Percentiles rank a stretch among this genome's conserved stretches.
These are phyloP conservation scores for Selenia dentaria DNA, from an alignment of 2,888 invertebrate genomes.

Conservation along the genomic window DNA sequence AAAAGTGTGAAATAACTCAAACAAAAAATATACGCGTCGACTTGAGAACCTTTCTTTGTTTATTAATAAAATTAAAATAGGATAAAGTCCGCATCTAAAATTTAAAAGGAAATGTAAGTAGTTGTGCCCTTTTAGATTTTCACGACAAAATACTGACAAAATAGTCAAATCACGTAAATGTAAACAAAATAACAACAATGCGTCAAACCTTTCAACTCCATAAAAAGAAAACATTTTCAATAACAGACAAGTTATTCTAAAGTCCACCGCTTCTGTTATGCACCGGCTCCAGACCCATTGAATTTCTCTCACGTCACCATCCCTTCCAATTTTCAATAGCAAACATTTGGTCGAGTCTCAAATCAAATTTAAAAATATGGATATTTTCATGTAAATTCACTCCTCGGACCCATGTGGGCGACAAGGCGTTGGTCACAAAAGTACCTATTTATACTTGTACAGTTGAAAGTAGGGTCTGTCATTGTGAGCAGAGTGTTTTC, in stretches of 20 bases:
- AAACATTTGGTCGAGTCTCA: slow-evolving; percentile 80
- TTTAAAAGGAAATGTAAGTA: too few relatives aligned
- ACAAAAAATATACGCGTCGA: too few relatives aligned
- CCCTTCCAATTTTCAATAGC: slow-evolving; percentile 79
- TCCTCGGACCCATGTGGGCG: slow-evolving; percentile 71
- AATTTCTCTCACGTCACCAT: slow-evolving; percentile 78
- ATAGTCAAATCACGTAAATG: not conserved
- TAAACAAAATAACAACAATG: slow-evolving; percentile 21
- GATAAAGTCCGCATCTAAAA: too few relatives aligned
- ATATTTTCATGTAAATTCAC: slow-evolving; percentile 75
- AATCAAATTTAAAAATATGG: slow-evolving; percentile 83
- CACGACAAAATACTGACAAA: too few relatives aligned
- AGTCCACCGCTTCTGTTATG: slow-evolving; percentile 50
- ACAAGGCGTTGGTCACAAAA: slow-evolving; percentile 44
- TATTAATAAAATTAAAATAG: too few relatives aligned
- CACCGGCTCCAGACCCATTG: slow-evolving; percentile 59
- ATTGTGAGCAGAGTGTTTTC: slow-evolving; percentile 55
- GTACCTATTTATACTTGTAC: slow-evolving; percentile 16
- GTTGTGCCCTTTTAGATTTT: too few relatives aligned
- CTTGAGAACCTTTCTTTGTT: too few relatives aligned
- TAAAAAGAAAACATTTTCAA: slow-evolving; percentile 39
- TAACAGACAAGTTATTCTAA: slow-evolving; percentile 33
- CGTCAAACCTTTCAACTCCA: slow-evolving; percentile 25
- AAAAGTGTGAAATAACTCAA: too few relatives aligned
- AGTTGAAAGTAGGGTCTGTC: slow-evolving; percentile 50